Base-by-base conservation (phyloP, 2,797 vertebrate genomes). In the Chelmon rostratus region DNA sequence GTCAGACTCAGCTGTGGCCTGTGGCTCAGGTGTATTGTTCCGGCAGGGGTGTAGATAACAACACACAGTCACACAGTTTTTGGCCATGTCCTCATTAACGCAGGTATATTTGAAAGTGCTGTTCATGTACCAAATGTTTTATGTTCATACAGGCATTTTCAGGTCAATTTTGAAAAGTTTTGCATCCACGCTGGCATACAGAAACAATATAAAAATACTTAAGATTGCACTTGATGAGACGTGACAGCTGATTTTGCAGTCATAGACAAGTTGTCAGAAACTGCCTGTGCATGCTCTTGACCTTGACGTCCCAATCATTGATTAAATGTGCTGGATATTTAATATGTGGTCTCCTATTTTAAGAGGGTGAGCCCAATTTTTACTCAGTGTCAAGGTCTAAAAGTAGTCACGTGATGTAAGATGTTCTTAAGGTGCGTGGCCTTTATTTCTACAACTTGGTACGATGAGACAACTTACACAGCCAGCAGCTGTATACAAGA, bases 1-100 rank as follows among this genome's bases (percentile, higher is more conserved):
- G 83, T 87, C 89, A 75, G 85, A 81, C 68, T 80, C 87, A 85
- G 88, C 90, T 92, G 87, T 88, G 88, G 76, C 78, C 81, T 68
- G 82, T 56, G 87, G 82, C 79, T 91, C 88, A 90, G 91, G 88
- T 90, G 81, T 37, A 75, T 84, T 82, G 78, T 87, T 81, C 50
- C 10, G 46, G 59, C 46, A 16, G 38, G 1, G 63, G 82, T 61
- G 73, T 84, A 47, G 56, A 73, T 90, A 79, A 81, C 85, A 78
- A 61, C 25, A 64, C 71, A 69, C n/a, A 79, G 67, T 50, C 42
- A 72, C 40, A 38, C 42, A 28, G 53, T 38, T 71, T 82, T 49
- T 47, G 53, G 33, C 2, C n/a, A 3, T 37, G 31, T 58, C 40
- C 66, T 56, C 46, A 23, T 40, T 25, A 19, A 64, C n/a, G 25